These are phyloP conservation scores for Glyptemys insculpta DNA, from an alignment of 2,797 vertebrate species.

Conservation along the genomic window DNA sequence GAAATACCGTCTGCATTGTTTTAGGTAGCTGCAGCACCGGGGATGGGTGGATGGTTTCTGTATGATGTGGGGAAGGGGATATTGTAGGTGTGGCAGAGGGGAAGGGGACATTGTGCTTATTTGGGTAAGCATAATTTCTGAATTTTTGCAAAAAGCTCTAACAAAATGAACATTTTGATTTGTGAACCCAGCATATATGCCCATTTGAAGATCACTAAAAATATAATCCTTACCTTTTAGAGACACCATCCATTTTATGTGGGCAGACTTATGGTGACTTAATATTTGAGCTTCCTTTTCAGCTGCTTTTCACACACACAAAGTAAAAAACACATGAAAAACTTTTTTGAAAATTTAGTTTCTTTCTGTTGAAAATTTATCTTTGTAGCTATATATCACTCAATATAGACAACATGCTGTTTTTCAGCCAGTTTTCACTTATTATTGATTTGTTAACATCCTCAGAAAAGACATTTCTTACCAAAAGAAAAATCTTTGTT, in stretches of 20 bases:
- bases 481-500: not conserved
- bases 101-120: not conserved
- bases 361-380: not conserved
- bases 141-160: not conserved
- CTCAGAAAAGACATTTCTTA: not conserved
- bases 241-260: not conserved
- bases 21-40: not conserved
- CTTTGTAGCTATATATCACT: not conserved
- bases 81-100: not conserved
- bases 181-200: not conserved
- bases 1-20: not conserved
- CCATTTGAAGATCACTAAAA: not conserved
- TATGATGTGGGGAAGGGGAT: not conserved
- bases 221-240: not conserved
- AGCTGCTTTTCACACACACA: not conserved
- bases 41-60: not conserved
- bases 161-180: not conserved
- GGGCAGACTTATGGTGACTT: not conserved
- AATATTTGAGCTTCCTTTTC: not conserved
- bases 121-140: not conserved
- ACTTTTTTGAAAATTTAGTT: not conserved
- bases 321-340: not conserved
- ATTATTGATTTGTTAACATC: no score
- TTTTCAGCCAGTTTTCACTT: not conserved
- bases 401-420: rapidly evolving